phyloP scores from a whole-genome alignment of 2,113 vertebrate species.

The Dicrurus megarhynchus region DNA sequence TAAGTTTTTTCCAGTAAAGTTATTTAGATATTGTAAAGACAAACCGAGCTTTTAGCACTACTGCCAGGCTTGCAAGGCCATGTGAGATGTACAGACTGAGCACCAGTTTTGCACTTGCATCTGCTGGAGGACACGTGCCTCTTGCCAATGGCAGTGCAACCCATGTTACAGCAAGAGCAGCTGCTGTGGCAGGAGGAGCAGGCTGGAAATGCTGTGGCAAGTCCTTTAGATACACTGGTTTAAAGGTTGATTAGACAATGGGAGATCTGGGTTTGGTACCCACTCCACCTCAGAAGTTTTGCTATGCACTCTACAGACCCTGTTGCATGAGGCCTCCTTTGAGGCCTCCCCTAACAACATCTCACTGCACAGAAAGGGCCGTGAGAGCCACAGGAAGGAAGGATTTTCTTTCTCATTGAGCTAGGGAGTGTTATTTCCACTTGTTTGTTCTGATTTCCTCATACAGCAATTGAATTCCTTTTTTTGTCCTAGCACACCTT shows the following conservation, averaged over 20 bases:
- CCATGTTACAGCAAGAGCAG: accelerated
- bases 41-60: background rate
- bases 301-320: background rate
- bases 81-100: background rate
- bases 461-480: background rate
- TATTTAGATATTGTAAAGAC: background rate
- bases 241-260: background rate
- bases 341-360: background rate
- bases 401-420: background rate
- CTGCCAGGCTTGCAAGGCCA: background rate
- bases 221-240: background rate
- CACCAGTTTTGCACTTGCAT: background rate
- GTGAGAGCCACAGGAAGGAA: accelerated
- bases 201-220: background rate
- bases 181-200: background rate
- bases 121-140: background rate
- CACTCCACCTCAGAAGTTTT: background rate
- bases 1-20: background rate
- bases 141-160: background rate
- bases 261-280: background rate
- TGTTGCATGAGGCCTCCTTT: background rate
- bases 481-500: background rate
- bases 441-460: background rate
- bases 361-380: background rate
- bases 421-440: background rate